These are phyloP conservation scores for Litocranius walleri DNA, from an alignment of 2,113 vertebrate genomes.

Conservation along the genomic window DNA sequence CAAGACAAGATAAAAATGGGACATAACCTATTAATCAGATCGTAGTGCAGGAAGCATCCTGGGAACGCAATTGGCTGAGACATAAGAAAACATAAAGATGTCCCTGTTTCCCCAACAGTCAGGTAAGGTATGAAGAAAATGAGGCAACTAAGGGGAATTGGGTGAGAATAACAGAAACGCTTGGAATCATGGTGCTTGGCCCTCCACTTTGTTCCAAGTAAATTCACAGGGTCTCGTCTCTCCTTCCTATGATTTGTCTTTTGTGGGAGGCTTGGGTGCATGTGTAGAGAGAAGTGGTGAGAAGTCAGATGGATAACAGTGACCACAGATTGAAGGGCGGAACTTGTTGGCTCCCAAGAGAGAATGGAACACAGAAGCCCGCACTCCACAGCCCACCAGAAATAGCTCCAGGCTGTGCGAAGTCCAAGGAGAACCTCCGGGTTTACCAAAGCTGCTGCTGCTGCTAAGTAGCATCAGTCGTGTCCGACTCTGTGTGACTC, in stretches of 20 bases:
- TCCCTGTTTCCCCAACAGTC: background rate
- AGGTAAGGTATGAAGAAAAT: background rate
- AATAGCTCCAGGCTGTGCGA: background rate
- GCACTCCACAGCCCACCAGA: fast-evolving
- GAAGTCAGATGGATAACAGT: background rate
- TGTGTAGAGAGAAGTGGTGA: background rate
- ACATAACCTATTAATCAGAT: background rate
- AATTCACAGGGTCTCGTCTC: fast-evolving
- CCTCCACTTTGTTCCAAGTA: background rate
- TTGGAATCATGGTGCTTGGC: fast-evolving
- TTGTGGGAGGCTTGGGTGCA: background rate
- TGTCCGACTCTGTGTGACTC: fast-evolving
- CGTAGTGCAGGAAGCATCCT: background rate
- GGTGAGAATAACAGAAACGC: background rate
- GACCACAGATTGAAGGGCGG: fast-evolving
- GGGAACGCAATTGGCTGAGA: background rate
- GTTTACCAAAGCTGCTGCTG: background rate
- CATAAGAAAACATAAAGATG: background rate
- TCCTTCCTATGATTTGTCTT: background rate
- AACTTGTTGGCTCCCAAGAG: background rate
- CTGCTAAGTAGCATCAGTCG: fast-evolving
- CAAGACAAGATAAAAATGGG: background rate
- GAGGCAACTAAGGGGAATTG: fast-evolving
- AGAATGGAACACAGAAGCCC: fast-evolving
- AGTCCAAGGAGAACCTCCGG: too few relatives aligned